Conservation (phyloP, 2,888 invertebrate genomes). For the Beris chalybata region DNA sequence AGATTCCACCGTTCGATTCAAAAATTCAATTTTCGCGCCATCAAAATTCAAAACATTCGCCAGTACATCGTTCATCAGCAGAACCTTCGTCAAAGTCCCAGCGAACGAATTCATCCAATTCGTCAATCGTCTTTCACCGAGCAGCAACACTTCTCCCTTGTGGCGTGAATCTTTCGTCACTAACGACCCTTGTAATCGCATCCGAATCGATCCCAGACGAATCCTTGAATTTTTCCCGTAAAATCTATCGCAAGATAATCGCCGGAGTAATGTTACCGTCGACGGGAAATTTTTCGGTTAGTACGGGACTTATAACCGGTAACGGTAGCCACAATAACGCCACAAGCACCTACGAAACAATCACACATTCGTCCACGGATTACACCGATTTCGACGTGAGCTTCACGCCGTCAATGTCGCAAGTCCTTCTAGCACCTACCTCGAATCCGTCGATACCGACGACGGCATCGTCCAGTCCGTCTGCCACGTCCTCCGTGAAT, state of each 20-base stretch:
- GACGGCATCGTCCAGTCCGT: slow-evolving; percentile 38
- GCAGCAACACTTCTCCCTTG: slow-evolving; percentile 1
- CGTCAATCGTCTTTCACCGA: slow-evolving; percentile 2
- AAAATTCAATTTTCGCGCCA: background rate
- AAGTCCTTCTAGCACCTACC: slow-evolving; percentile 50
- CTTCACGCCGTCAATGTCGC: slow-evolving; percentile 50
- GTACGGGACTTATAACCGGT: slow-evolving; percentile 2
- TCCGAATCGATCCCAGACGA: no score
- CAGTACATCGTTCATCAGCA: background rate
- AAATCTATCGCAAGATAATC: background rate
- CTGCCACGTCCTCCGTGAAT: slow-evolving; percentile 42
- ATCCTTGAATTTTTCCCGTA: no score
- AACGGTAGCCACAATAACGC: background rate
- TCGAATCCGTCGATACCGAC: slow-evolving; percentile 47
- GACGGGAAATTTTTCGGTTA: slow-evolving; percentile 26
- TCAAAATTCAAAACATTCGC: background rate
- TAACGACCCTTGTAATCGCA: background rate
- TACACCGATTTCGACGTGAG: slow-evolving; percentile 45
- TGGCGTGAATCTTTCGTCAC: slow-evolving; percentile 22
- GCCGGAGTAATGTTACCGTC: slow-evolving; percentile 26
- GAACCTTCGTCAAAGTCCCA: background rate
- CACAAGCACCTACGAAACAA: slow-evolving; percentile 6
- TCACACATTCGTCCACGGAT: slow-evolving; percentile 6
- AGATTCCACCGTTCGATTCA: background rate
- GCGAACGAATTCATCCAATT: slow-evolving; percentile 6